phyloP scores from a whole-genome alignment of 2,113 vertebrate species.

The Forbesichthys agassizii region DNA sequence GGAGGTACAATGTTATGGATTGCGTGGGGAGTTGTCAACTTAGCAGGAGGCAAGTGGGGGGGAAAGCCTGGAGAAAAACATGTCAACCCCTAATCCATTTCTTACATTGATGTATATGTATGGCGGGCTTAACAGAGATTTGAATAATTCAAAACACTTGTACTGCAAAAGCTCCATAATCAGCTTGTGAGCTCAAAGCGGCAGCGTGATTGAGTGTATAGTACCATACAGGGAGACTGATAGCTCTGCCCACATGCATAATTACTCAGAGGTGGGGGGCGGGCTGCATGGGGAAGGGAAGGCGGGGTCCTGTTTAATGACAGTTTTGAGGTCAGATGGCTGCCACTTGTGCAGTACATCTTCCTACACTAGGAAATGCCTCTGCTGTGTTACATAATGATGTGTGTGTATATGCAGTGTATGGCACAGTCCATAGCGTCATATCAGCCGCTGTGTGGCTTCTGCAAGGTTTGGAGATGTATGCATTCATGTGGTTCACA shows the following conservation, averaged over 20 bases:
- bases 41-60: slow-evolving; percentile 36
- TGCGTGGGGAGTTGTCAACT: slow-evolving; percentile 41
- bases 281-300: slow-evolving; percentile 50
- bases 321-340: slow-evolving; percentile 54
- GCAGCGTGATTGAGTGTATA: slow-evolving; percentile 69
- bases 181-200: slow-evolving; percentile 76
- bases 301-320: slow-evolving; percentile 66
- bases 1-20: slow-evolving; percentile 30
- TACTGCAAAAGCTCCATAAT: slow-evolving; percentile 81
- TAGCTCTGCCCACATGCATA: slow-evolving; percentile 77
- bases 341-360: background rate
- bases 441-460: slow-evolving; percentile 25
- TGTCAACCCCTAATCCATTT: slow-evolving; percentile 75
- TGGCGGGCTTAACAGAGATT: slow-evolving; percentile 81
- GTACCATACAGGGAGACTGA: slow-evolving; percentile 52
- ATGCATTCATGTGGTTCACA: slow-evolving; percentile 57
- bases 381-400: slow-evolving; percentile 45
- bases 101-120: slow-evolving; percentile 77
- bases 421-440: slow-evolving; percentile 1
- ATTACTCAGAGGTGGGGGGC: slow-evolving; percentile 71
- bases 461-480: slow-evolving; percentile 38
- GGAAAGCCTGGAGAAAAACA: slow-evolving; percentile 60
- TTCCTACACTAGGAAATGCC: slow-evolving; percentile 21
- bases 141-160: slow-evolving; percentile 88
- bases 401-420: background rate